A percentile compares a stretch with the other conserved stretches of the same genome.
Conservation (phyloP, 2,888 invertebrate species). For the Lomographa bimaculata region DNA sequence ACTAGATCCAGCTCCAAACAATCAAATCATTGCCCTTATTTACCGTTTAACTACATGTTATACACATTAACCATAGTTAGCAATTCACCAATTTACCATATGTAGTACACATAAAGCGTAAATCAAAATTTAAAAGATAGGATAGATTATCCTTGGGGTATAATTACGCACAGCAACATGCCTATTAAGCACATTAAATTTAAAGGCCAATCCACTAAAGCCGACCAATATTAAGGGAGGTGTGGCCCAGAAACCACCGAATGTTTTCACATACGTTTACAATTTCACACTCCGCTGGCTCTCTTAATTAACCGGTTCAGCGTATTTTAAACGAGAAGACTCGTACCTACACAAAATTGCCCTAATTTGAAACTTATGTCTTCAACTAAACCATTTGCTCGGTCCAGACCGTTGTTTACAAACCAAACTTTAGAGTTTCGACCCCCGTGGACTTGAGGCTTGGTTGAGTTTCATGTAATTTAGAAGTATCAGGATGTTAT, state of each 20-base stretch:
- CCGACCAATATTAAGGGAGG: slow-evolving; percentile 39
- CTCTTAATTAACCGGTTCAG: slow-evolving; percentile 72
- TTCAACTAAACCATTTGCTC: slow-evolving; percentile 44
- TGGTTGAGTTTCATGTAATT: slow-evolving; percentile 34
- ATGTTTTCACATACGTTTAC: slow-evolving; percentile 70
- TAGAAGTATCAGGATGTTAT: slow-evolving; percentile 11
- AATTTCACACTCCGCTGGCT: slow-evolving; percentile 68
- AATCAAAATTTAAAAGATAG: slow-evolving; percentile 10
- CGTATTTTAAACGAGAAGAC: slow-evolving; percentile 65
- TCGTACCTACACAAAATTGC: slow-evolving; percentile 41
- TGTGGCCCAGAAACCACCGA: slow-evolving; percentile 51
- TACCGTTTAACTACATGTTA: too few species aligned
- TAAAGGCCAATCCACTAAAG: slow-evolving; percentile 40
- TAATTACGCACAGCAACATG: slow-evolving; percentile 16
- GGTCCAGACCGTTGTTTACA: slow-evolving; percentile 42
- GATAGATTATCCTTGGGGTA: slow-evolving; percentile 2
- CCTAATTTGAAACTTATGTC: slow-evolving; percentile 53
- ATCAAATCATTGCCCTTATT: too few species aligned
- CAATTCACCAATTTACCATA: too few species aligned
- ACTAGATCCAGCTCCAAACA: too few species aligned
- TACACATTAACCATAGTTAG: too few species aligned
- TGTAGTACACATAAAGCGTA: too few species aligned
- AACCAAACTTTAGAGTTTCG: slow-evolving; percentile 41
- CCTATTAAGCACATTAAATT: slow-evolving; percentile 34
- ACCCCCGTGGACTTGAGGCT: slow-evolving; percentile 33